phyloP scores from a whole-genome alignment of 2,888 invertebrate genomes.

The Agapetus fuscipes region DNA sequence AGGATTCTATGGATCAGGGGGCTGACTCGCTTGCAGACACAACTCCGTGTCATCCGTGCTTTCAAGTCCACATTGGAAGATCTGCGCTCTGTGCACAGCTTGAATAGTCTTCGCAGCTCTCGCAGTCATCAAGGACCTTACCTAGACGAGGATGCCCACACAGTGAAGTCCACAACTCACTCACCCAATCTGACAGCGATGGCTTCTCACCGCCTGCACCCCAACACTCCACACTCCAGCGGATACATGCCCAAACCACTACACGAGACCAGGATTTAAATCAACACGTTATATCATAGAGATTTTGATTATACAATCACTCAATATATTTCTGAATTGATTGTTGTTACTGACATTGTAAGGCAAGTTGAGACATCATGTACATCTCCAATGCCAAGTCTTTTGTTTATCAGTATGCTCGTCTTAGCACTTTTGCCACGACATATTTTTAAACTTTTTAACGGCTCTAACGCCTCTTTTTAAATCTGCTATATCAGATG shows the following conservation, averaged over 20 bases:
- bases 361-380: too few relatives aligned
- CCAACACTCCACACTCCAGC: constrained; percentile 24
- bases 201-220: constrained; percentile 23
- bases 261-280: constrained; percentile 20
- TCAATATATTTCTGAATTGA: background rate
- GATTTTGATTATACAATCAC: background rate
- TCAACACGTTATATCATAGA: background rate
- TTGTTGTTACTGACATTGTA: too few relatives aligned
- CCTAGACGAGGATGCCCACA: constrained; percentile 15
- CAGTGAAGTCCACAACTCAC: constrained; percentile 30
- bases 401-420: too few relatives aligned
- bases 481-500: too few relatives aligned
- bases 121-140: constrained; percentile 61
- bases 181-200: constrained; percentile 25
- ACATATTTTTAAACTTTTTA: too few relatives aligned
- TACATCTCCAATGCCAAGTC: too few relatives aligned
- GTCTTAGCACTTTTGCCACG: too few relatives aligned
- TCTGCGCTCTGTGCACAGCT: constrained; percentile 86
- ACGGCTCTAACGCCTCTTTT: too few relatives aligned
- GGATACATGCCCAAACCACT: constrained; percentile 13
- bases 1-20: constrained; percentile 95
- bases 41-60: constrained; percentile 93
- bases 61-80: constrained; percentile 93
- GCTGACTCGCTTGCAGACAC: constrained; percentile 75
- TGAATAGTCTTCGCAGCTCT: constrained; percentile 84